Percentiles rank a stretch among this genome's conserved stretches.
Conservation (phyloP, 2,888 invertebrate species). For the Oegoconia quadripuncta region DNA sequence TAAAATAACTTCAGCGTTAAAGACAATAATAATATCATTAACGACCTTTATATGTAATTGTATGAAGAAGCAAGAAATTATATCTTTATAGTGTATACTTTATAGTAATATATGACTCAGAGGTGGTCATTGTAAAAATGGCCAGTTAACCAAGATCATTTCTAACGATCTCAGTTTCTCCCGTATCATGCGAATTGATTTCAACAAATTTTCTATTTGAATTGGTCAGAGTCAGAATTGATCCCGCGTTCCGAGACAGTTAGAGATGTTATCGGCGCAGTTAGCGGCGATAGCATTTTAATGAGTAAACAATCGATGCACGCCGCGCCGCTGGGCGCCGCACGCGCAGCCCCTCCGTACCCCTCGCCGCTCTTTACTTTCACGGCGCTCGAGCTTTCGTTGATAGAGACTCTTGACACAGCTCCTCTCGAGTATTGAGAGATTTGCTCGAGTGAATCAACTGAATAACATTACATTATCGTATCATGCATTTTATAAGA, state of each 20-base stretch:
- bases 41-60: no score
- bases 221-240: conserved; percentile 23
- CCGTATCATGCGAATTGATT: conserved; percentile 11
- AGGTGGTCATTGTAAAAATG: background rate
- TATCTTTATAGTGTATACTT: no score
- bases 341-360: conserved; percentile 46
- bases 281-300: conserved; percentile 74
- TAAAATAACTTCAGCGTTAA: no score
- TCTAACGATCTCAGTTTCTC: conserved; percentile 10
- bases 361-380: conserved; percentile 25
- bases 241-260: conserved; percentile 54
- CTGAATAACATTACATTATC: no score
- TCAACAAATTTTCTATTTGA: conserved; percentile 45
- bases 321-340: conserved; percentile 71
- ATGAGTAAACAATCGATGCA: conserved; percentile 80
- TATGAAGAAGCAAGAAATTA: no score
- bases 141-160: conserved; percentile 1
- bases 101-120: background rate
- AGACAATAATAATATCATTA: no score
- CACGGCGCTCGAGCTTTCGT: conserved; percentile 20
- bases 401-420: conserved; percentile 21
- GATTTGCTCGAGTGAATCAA: conserved; percentile 14
- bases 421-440: conserved; percentile 15
- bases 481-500: no score
- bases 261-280: conserved; percentile 68